Conservation (phyloP, 2,797 vertebrate species). For the Dallia pectoralis region DNA sequence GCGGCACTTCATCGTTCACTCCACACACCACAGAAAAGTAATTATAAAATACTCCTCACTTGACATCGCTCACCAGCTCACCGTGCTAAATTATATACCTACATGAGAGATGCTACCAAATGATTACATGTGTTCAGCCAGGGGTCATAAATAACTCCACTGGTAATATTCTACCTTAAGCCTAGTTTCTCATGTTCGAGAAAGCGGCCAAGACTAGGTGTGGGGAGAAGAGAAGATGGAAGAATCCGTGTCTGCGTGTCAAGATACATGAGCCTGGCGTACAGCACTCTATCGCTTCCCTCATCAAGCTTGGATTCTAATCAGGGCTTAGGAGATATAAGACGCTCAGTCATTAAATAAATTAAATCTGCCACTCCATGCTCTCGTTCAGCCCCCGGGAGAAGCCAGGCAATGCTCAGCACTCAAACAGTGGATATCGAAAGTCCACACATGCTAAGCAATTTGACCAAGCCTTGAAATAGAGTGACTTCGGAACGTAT, state of each 20-base stretch:
- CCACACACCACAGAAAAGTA: constrained; percentile 38
- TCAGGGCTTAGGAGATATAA: constrained; percentile 78
- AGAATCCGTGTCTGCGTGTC: constrained; percentile 43
- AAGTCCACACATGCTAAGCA: too few species aligned
- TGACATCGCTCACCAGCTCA: neutral
- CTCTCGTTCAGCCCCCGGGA: constrained; percentile 68
- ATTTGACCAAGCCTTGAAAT: too few species aligned
- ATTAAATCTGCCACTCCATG: constrained; percentile 77
- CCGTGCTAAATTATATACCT: constrained; percentile 26
- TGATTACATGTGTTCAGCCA: constrained; percentile 25
- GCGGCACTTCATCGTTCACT: constrained; percentile 61
- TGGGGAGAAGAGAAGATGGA: constrained; percentile 7
- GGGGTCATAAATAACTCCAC: constrained; percentile 38
- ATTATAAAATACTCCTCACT: neutral
- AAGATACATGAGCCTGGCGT: constrained; percentile 45
- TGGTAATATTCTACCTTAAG: constrained; percentile 20
- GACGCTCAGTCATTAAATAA: constrained; percentile 82
- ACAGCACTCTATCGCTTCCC: constrained; percentile 69
- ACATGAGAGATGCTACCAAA: constrained; percentile 25
- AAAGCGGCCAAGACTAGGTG: constrained; percentile 4
- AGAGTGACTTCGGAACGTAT: too few species aligned
- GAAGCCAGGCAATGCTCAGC: constrained; percentile 66
- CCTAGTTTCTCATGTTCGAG: constrained; percentile 9
- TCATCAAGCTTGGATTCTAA: constrained; percentile 79
- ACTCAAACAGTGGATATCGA: constrained; percentile 54